Conservation (phyloP, 2,888 invertebrate genomes). For the Julus scanicus region DNA sequence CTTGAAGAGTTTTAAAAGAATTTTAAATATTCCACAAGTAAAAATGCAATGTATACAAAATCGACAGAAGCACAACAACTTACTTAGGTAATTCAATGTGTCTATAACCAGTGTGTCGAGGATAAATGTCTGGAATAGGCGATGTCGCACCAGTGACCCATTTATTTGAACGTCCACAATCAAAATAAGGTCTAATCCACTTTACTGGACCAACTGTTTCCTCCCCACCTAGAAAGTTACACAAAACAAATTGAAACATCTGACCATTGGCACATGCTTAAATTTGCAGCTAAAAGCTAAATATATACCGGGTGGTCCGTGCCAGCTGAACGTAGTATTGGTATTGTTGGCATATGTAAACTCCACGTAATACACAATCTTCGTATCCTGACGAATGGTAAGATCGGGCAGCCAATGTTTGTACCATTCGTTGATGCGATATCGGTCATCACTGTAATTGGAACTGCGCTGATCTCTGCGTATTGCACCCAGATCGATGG, state of each 20-base stretch:
- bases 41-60: constrained; percentile 58
- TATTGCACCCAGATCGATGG: constrained; percentile 87
- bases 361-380: constrained; percentile 86
- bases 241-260: constrained; percentile 25
- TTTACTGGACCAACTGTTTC: constrained; percentile 92
- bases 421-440: constrained; percentile 95
- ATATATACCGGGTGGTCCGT: constrained; percentile 80
- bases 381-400: constrained; percentile 84
- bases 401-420: constrained; percentile 90
- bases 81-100: constrained; percentile 94
- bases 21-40: constrained; percentile 47
- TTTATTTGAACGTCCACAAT: constrained; percentile 93
- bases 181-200: constrained; percentile 95
- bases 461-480: constrained; percentile 80
- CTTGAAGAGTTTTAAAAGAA: constrained; percentile 67
- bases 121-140: constrained; percentile 95
- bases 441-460: constrained; percentile 91
- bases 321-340: constrained; percentile 95
- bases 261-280: neutral
- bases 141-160: constrained; percentile 95
- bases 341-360: constrained; percentile 94
- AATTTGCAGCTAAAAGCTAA: neutral
- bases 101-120: constrained; percentile 89
- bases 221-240: constrained; percentile 74
- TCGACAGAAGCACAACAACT: constrained; percentile 64